Conservation (phyloP, 2,797 vertebrate genomes). For the Forpus xanthops region DNA sequence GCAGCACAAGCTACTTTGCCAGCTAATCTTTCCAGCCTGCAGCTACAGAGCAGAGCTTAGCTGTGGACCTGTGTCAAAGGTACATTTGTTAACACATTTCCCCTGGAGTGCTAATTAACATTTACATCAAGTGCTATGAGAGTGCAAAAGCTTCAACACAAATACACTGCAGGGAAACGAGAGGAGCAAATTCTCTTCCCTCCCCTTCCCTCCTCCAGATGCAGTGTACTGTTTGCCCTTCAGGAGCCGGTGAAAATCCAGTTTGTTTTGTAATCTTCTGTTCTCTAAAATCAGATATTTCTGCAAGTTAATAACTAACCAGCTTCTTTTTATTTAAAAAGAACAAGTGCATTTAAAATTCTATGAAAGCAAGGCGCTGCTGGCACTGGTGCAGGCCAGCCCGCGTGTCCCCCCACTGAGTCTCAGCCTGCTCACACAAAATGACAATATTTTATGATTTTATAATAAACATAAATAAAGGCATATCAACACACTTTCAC, state of each 20-base stretch:
- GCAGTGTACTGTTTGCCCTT: constrained; percentile 49
- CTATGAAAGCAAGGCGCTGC: constrained; percentile 32
- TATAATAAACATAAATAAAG: neutral
- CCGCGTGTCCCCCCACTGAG: neutral
- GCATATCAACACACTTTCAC: neutral
- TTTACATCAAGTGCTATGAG: constrained; percentile 36
- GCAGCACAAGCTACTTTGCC: constrained; percentile 14
- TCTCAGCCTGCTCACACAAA: neutral
- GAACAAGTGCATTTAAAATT: constrained; percentile 16
- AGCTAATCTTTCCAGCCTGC: constrained; percentile 42
- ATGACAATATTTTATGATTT: neutral
- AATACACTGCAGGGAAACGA: neutral
- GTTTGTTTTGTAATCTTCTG: constrained; percentile 51
- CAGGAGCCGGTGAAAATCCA: constrained; percentile 55
- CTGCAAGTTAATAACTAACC: constrained; percentile 69
- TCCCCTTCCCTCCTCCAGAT: neutral
- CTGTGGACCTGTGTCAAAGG: constrained; percentile 62
- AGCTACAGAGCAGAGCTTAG: constrained; percentile 16
- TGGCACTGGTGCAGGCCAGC: constrained; percentile 9
- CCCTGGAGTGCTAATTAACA: constrained; percentile 66
- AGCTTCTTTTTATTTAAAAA: constrained; percentile 54
- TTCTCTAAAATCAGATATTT: constrained; percentile 66
- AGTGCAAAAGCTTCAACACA: constrained; percentile 15
- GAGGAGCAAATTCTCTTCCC: neutral
- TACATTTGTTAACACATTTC: constrained; percentile 67